A percentile compares a stretch with the other conserved stretches of the same genome.
phyloP scores from a whole-genome alignment of 2,888 invertebrate genomes.

The Epinotia brunnichana region DNA sequence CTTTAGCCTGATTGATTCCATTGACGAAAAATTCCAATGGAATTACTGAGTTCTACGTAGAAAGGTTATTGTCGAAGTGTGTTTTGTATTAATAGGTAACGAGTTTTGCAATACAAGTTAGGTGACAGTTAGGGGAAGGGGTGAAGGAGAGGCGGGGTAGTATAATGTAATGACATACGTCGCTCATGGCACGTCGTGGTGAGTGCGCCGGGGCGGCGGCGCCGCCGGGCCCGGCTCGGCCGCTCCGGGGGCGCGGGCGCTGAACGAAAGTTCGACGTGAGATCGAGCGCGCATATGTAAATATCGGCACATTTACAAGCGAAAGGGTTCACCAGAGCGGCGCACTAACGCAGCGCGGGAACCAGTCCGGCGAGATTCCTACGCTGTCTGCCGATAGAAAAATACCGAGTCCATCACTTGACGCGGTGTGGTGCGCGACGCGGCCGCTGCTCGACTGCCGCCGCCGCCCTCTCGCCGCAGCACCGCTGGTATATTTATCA shows the following conservation, averaged over 20 bases:
- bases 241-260: constrained; percentile 72
- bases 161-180: constrained; percentile 66
- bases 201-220: constrained; percentile 71
- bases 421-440: constrained; percentile 77
- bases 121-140: constrained; percentile 16
- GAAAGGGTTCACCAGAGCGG: constrained; percentile 84
- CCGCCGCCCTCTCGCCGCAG: constrained; percentile 74
- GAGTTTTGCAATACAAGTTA: neutral
- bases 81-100: neutral
- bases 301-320: constrained; percentile 84
- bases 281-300: constrained; percentile 83
- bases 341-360: constrained; percentile 83
- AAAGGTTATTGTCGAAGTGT: neutral
- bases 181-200: constrained; percentile 77
- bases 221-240: constrained; percentile 61
- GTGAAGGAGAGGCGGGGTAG: constrained; percentile 9
- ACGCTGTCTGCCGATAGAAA: constrained; percentile 84
- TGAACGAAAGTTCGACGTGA: constrained; percentile 83
- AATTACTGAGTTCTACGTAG: neutral
- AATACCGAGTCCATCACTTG: constrained; percentile 83
- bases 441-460: constrained; percentile 81
- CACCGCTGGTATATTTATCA: constrained; percentile 80
- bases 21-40: neutral
- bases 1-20: neutral
- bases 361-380: constrained; percentile 87